phyloP scores from a whole-genome alignment of 64 coral and sea anemone genomes.

The Dendrophyllia cribrosa region DNA sequence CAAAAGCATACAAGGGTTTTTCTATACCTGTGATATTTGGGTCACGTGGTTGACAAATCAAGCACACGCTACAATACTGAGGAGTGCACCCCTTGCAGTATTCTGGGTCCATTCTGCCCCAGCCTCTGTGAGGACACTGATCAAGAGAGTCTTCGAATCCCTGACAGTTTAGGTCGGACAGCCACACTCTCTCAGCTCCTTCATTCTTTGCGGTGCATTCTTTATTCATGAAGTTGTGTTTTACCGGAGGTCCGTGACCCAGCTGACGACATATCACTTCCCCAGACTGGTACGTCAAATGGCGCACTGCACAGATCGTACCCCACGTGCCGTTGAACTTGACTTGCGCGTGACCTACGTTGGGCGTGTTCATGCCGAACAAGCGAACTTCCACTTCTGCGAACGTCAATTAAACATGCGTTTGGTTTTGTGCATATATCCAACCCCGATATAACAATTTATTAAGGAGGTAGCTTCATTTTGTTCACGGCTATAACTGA shows the following conservation, averaged over 20 bases:
- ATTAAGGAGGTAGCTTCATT: no score
- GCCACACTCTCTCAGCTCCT: background rate
- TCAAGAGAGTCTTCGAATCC: conserved; percentile 27
- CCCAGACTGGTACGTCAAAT: background rate
- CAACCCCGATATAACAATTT: no score
- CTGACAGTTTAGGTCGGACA: conserved; percentile 14
- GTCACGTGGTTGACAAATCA: conserved; percentile 20
- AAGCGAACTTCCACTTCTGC: conserved; percentile 27
- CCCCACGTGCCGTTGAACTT: conserved; percentile 44
- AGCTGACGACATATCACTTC: conserved; percentile 42
- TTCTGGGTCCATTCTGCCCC: background rate
- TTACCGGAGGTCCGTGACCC: background rate
- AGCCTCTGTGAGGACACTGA: conserved; percentile 40
- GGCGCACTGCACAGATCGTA: background rate
- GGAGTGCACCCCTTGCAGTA: background rate
- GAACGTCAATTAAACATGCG: background rate
- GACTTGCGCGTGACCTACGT: conserved; percentile 41
- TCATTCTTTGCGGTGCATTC: conserved; percentile 31
- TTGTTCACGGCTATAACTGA: no score
- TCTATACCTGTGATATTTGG: conserved; percentile 6
- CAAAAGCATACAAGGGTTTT: background rate
- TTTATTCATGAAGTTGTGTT: background rate
- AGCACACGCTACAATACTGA: conserved; percentile 1
- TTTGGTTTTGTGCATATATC: no score
- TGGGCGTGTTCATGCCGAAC: conserved; percentile 1